Evolutionary conservation across 2,113 vertebrate species (phyloP), one percentile per base, ranked within the genome.

Genomic region (Nansenia antarctica): DNA sequence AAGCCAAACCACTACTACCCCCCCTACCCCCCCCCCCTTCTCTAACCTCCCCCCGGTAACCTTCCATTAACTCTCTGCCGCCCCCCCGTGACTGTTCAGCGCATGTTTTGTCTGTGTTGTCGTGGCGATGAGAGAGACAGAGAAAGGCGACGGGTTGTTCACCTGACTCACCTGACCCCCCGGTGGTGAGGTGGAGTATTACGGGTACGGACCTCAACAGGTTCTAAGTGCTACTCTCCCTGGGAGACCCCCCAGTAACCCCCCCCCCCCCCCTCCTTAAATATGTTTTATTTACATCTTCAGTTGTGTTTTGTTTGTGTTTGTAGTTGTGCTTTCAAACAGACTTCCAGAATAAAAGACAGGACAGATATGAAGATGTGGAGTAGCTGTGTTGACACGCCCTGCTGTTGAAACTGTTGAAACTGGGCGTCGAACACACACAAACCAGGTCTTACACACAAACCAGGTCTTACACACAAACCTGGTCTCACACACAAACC

Each of bases 1-100:
- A 91, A 87, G 80, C 88, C 85, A 73, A 71, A 57, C 52, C 39
- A 62, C 67, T 3, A 26, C 30, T 26, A 29, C 64, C 73, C 37
- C 29, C 70, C 53, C 68, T 24, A n/a, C n/a, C n/a, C n/a, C n/a
- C n/a, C n/a, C n/a, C n/a, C n/a, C n/a, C n/a, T n/a, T n/a, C n/a
- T n/a, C n/a, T n/a, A n/a, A n/a, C n/a, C n/a, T n/a, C n/a, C n/a
- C n/a, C 39, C 39, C 6, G 39, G 12, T 42, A 18, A 42, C 27
- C 65, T 77, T 69, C 34, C 80, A 71, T 72, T 78, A 66, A 45
- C 64, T 35, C 27, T 37, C 55, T 66, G 49, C 59, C 42, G 70
- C 27, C 27, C 55, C 55, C 31, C 59, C 42, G 70, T 37, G 61
- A 63, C 55, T 70, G 47, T 65, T 24, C 37, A 34, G 59, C 65